Evolutionary conservation across 2,113 vertebrate species (phyloP), one percentile per base, ranked within the genome.

Genomic region (Onychostoma macrolepis): DNA sequence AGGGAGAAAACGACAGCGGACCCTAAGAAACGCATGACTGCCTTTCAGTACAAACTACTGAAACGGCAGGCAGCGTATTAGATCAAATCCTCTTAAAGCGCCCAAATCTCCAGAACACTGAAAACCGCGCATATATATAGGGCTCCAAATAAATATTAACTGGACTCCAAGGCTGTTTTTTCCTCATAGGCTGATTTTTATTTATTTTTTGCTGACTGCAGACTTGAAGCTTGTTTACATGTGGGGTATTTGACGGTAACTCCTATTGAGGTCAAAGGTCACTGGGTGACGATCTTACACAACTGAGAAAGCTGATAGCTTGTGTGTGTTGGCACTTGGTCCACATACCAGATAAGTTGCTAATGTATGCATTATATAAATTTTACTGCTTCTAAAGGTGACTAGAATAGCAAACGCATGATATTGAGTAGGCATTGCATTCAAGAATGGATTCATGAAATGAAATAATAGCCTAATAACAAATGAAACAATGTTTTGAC

Each of bases 1-100:
- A 94, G 87, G 87, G 91, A 92, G 85, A 94, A 85, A 41, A 95
- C 85, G 12, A 93, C 91, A 79, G 93, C 3, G 72, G 91, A 91
- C 38, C 92, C 90, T 85, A 93, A 17, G 17, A 92, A 88, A 28
- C 58, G 61, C 94, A 95, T 95, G 90, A 69, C 89, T 92, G 92
- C 89, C 79, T 84, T 90, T 91, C 87, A 90, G 89, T 85, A 77
- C 84, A 86, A 50, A 77, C 41, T 88, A 87, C 90, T 88, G 86
- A 88, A 78, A 48, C 84, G 80, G 80, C 89, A 90, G 89, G 69
- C 58, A 67, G 82, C 28, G 15, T 77, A 81, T 84, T 43, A 61
- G 83, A 82, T 13, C 48, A 72, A 88, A 84, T 41, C 72, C 43
- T 50, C 26, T 41, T 56, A n/a, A 26, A n/a, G 38, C 13, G 24